Conservation (phyloP, 1,140 invertebrate species). For the Drosophila simulans region DNA sequence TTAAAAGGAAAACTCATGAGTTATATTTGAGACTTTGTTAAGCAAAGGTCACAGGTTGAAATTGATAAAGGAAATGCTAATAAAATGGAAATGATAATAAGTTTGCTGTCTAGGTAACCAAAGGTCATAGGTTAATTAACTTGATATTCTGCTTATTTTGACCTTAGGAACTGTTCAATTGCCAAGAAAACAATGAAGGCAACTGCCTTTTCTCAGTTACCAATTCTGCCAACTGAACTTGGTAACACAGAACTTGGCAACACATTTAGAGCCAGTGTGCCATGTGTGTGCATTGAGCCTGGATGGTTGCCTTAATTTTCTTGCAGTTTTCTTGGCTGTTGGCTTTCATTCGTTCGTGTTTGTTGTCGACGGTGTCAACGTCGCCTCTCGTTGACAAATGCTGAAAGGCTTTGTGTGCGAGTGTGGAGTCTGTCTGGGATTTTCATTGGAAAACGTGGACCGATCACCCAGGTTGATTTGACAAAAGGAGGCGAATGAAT, state of each 20-base stretch:
- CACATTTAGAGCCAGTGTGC: conserved; percentile 11
- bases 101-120: not conserved
- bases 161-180: no score
- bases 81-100: not conserved
- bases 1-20: no score
- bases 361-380: conserved; percentile 64
- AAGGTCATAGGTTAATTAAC: not conserved
- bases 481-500: conserved; percentile 27
- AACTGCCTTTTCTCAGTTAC: no score
- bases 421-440: conserved; percentile 48
- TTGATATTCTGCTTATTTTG: no score
- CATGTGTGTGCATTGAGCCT: conserved; percentile 30
- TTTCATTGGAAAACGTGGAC: conserved; percentile 70
- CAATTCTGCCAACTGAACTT: not conserved
- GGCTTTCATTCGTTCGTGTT: conserved; percentile 60
- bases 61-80: no score
- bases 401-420: conserved; percentile 75
- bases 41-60: no score
- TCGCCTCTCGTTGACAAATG: conserved; percentile 73
- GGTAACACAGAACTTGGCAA: not conserved
- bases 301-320: conserved; percentile 75
- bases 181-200: no score
- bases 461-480: conserved; percentile 81
- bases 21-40: no score
- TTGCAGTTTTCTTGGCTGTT: conserved; percentile 75